Base-by-base conservation (phyloP, 2,888 invertebrate genomes). In the Trichacis sp. region DNA sequence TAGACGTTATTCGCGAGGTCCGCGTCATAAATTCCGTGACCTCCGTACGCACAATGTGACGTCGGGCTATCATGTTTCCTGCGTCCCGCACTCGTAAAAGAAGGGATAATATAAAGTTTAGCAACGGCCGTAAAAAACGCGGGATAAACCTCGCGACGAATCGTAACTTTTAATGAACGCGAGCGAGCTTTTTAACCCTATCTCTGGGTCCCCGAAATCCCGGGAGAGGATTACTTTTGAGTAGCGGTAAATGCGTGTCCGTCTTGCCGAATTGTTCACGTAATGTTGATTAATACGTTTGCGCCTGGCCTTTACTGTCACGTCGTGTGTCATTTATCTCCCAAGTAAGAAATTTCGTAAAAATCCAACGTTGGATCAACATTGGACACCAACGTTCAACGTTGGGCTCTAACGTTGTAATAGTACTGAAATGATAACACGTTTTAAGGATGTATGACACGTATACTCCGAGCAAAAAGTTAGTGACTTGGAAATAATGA, bases 21-120 rank as follows among this genome's bases (percentile, higher is more conserved):
- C 61, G 55, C 58, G 52, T 64, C 64, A 59, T 68, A 64, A 68
- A 68, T 68, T 62, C 46, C 60, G 47, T 61, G 62, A 58, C 66
- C 61, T 66, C 51, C 49, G 50, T 59, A 42, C 59, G 49, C 64
- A 56, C 64, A 64, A 59, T 64, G 56, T 52, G 43, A 52, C 55
- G 61, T 61, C 61, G 58, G 61, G n/a, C 63, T 64, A 58, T 55
- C 61, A 51, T 33, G 49, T 59, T 59, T 59, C 58, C 54, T 55
- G 46, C 50, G 55, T 61, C 45, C 56, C 49, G 60, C 24, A 15
- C 42, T 56, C 56, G 42, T 62, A 48, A 53, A 62, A 53, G 52
- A 59, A 50, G 49, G 55, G 59, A 49, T n/a, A n/a, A n/a, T 38
- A 62, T 63, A 62, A 62, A 67, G 55, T 63, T 55, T 36, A 8